Base-by-base conservation (phyloP, 2,888 invertebrate genomes). In the Drosophila leonis region DNA sequence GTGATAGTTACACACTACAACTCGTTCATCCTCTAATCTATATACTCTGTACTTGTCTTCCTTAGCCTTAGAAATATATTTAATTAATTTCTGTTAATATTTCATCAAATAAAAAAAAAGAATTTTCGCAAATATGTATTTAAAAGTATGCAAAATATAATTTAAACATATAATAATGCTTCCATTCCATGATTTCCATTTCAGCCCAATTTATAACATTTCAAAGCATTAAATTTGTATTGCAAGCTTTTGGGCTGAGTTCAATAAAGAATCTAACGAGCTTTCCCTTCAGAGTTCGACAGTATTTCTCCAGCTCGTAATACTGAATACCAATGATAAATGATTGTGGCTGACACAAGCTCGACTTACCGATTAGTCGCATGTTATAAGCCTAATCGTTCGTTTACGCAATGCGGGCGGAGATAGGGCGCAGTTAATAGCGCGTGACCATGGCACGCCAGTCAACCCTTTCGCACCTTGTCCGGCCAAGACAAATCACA, bases 401-500 rank as follows among this genome's bases (percentile, higher is more conserved):
- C 27, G 42, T 31, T 18, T 13, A 27, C 9, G 46, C 33, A 5
- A 13, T 5, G 18, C 35, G 37, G 4, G 9, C 1, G 18, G 29
- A 31, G 37, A 48, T 29, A 15, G 29, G 13, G 33, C 18, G 46
- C 48, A 73, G 72, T 74, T 84, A 87, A 89, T 85, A 75, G 73
- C 62, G 65, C 90, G 62, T 79, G 69, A 72, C 88, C 80, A 79
- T 55, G 72, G 49, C 56, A 65, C 65, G 72, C 42, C 70, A 65
- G 62, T 76, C 71, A 83, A 85, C 79, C 87, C 74, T 70, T 82
- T 78, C 52, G 73, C 80, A 82, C 88, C 84, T 84, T 84, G 65
- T 70, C 62, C 63, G 65, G 75, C 75, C 72, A 80, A 77, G 88
- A 88, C 87, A 84, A 84, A 90, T 90, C 88, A 80, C 86, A 82